Percentiles rank a stretch among this genome's conserved stretches.
These are phyloP conservation scores for Mirounga angustirostris DNA, from an alignment of 2,113 vertebrate genomes.

Conservation along the genomic window DNA sequence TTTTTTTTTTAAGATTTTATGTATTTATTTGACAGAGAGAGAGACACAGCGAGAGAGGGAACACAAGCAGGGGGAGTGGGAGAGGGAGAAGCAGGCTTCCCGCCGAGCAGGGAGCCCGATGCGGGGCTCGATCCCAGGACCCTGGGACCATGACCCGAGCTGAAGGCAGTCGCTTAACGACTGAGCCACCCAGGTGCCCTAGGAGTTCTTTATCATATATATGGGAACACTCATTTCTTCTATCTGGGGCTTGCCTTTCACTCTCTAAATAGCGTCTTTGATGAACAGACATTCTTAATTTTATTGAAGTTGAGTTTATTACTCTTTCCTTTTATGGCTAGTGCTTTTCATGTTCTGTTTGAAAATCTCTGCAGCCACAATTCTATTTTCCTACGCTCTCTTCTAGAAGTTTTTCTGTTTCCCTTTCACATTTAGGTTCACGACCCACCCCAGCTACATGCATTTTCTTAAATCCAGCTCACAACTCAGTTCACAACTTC, in stretches of 20 bases:
- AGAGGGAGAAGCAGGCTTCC: too few relatives aligned
- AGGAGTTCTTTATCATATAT: neutral
- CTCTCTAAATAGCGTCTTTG: neutral
- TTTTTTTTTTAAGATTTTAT: too few relatives aligned
- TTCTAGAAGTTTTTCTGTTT: neutral
- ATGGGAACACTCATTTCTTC: neutral
- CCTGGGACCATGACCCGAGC: too few relatives aligned
- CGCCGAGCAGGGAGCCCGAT: too few relatives aligned
- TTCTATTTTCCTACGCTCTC: neutral
- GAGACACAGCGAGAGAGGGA: too few relatives aligned
- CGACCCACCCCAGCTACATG: neutral
- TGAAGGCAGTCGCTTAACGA: too few relatives aligned
- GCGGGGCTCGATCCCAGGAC: too few relatives aligned
- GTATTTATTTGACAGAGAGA: too few relatives aligned
- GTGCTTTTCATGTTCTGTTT: neutral
- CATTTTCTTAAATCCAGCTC: slow-evolving; percentile 40
- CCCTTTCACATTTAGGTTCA: neutral
- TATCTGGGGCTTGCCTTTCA: neutral
- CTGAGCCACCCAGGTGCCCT: too few relatives aligned
- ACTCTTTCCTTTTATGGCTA: neutral
- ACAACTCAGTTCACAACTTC: neutral
- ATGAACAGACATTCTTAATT: slow-evolving; percentile 1
- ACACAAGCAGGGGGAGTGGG: too few relatives aligned
- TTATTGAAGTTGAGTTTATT: neutral
- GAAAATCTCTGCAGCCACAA: neutral